These are phyloP conservation scores for Agriotes lineatus DNA, from an alignment of 2,888 invertebrate species.

Conservation along the genomic window DNA sequence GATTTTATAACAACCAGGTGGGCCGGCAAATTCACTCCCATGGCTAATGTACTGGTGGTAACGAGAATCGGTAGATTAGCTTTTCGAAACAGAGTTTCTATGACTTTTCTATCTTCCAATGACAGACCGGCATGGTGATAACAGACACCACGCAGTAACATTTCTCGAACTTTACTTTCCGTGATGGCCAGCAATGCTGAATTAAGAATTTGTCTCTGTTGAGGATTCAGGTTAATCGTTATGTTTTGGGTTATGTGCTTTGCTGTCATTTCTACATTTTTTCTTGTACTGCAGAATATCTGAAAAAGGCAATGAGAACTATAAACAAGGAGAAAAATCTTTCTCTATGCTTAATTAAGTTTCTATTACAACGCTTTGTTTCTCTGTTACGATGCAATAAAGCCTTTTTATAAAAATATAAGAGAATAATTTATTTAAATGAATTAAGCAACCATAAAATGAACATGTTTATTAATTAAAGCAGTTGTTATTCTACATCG, in stretches of 20 bases:
- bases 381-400: no score
- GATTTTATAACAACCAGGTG: conserved; percentile 86
- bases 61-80: conserved; percentile 78
- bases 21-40: conserved; percentile 89
- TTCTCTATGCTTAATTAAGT: no score
- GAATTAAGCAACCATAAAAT: not conserved
- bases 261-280: conserved; percentile 79
- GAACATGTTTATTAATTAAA: no score
- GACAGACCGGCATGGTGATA: conserved; percentile 85
- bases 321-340: no score
- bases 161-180: conserved; percentile 64
- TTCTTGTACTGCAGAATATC: conserved; percentile 85
- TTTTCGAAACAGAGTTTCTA: conserved; percentile 77
- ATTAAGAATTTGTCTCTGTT: conserved; percentile 70
- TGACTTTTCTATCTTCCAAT: conserved; percentile 72
- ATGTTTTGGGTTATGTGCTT: conserved; percentile 73
- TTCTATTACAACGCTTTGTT: no score
- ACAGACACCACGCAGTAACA: conserved; percentile 76
- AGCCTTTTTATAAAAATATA: no score
- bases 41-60: conserved; percentile 79
- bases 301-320: no score
- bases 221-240: conserved; percentile 66
- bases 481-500: no score
- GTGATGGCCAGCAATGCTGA: conserved; percentile 59
- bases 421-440: no score